phyloP scores from a whole-genome alignment of 1,140 invertebrate species.

The Brachionus paranguensis region DNA sequence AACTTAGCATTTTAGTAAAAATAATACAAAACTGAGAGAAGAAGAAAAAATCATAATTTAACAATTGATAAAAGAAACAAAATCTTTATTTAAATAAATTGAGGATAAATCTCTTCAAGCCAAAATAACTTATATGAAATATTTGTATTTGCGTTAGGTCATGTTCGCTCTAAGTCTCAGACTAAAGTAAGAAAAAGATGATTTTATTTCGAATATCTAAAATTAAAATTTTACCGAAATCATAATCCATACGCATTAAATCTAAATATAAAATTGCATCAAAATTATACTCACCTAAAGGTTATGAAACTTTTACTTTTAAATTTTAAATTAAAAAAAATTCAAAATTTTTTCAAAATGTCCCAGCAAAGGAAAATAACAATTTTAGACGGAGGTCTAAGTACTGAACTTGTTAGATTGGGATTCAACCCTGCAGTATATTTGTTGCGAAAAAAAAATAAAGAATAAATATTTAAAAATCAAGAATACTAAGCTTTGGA shows the following conservation, averaged over 20 bases:
- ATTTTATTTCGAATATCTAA: neutral
- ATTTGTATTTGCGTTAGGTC: neutral
- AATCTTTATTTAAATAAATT: neutral
- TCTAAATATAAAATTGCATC: neutral
- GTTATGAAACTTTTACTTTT: neutral
- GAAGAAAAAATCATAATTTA: conserved; percentile 1
- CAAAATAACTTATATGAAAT: neutral
- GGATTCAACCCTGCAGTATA: neutral
- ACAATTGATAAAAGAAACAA: neutral
- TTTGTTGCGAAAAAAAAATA: neutral
- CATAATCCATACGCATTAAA: neutral
- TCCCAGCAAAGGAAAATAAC: neutral
- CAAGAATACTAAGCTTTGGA: conserved; percentile 5
- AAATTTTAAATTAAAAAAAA: neutral
- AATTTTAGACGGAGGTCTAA: conserved; percentile 25
- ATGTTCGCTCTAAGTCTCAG: neutral
- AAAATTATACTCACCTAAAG: neutral
- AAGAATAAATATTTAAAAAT: no score
- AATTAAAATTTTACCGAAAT: neutral
- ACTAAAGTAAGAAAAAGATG: neutral
- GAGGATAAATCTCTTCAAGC: neutral
- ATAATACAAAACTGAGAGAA: neutral
- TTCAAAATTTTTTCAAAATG: neutral
- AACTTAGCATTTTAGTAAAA: neutral
- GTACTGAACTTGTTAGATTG: neutral